Evolutionary conservation across 2,888 invertebrate species (phyloP).

Genomic region (Ypsolopha scabrella): DNA sequence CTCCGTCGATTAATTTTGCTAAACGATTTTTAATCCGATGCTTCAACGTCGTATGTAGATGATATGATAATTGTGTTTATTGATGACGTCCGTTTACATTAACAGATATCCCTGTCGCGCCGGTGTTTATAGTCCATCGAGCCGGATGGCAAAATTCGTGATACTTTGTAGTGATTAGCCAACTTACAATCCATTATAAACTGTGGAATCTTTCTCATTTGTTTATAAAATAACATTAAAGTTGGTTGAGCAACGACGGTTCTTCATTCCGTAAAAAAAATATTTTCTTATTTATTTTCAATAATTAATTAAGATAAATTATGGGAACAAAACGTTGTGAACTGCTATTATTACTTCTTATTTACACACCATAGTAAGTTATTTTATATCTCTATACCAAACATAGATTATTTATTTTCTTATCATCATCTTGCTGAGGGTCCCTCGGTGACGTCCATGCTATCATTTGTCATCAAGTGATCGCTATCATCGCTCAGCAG

Average conservation of each 20-base stretch:
- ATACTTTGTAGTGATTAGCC: conserved; percentile 27
- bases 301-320: too few species aligned
- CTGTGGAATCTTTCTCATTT: conserved; percentile 11
- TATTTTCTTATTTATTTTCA: too few species aligned
- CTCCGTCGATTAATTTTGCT: conserved; percentile 9
- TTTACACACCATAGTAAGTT: too few species aligned
- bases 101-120: conserved; percentile 47
- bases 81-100: conserved; percentile 57
- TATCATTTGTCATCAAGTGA: conserved; percentile 23
- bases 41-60: conserved; percentile 20
- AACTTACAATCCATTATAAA: conserved; percentile 21
- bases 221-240: too few species aligned
- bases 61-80: conserved; percentile 36
- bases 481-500: conserved; percentile 35
- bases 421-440: conserved; percentile 13
- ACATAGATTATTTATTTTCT: too few species aligned
- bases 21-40: conserved; percentile 22
- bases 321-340: too few species aligned
- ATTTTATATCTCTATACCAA: too few species aligned
- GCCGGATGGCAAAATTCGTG: conserved; percentile 33
- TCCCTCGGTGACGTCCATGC: conserved; percentile 15
- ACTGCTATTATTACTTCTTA: too few species aligned
- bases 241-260: too few species aligned
- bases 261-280: too few species aligned
- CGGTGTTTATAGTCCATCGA: conserved; percentile 37